phyloP scores from a whole-genome alignment of 2,888 invertebrate genomes.

The Noctua janthina region DNA sequence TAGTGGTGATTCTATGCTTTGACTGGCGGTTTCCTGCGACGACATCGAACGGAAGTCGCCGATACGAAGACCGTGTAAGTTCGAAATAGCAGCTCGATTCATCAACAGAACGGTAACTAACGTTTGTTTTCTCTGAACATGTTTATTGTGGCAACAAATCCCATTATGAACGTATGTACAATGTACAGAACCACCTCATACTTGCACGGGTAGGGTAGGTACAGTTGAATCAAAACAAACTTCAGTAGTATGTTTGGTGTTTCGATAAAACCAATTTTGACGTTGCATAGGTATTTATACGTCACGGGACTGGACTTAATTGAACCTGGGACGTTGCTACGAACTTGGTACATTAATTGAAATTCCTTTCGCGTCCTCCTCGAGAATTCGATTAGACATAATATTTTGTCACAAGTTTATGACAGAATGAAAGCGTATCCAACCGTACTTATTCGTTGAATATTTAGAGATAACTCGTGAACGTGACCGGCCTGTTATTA shows the following conservation, averaged over 20 bases:
- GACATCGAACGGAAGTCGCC: constrained; percentile 75
- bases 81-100: constrained; percentile 80
- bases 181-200: constrained; percentile 45
- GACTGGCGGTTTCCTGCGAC: constrained; percentile 82
- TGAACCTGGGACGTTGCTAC: constrained; percentile 11
- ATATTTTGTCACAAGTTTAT: constrained; percentile 53
- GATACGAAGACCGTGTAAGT: constrained; percentile 73
- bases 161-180: constrained; percentile 57
- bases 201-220: constrained; percentile 28
- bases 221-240: constrained; percentile 55
- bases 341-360: constrained; percentile 40
- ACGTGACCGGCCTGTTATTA: constrained; percentile 37
- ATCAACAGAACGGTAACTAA: constrained; percentile 79
- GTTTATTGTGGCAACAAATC: constrained; percentile 70
- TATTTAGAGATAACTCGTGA: constrained; percentile 37
- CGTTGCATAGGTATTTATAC: constrained; percentile 29
- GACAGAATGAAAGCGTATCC: constrained; percentile 19
- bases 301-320: constrained; percentile 28
- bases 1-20: constrained; percentile 77
- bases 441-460: constrained; percentile 26
- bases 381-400: constrained; percentile 54
- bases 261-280: constrained; percentile 48
- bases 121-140: constrained; percentile 72
- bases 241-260: constrained; percentile 39
- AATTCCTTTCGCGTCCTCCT: constrained; percentile 41